Base-by-base conservation (phyloP, 2,888 invertebrate genomes). In the Euclidia mi region DNA sequence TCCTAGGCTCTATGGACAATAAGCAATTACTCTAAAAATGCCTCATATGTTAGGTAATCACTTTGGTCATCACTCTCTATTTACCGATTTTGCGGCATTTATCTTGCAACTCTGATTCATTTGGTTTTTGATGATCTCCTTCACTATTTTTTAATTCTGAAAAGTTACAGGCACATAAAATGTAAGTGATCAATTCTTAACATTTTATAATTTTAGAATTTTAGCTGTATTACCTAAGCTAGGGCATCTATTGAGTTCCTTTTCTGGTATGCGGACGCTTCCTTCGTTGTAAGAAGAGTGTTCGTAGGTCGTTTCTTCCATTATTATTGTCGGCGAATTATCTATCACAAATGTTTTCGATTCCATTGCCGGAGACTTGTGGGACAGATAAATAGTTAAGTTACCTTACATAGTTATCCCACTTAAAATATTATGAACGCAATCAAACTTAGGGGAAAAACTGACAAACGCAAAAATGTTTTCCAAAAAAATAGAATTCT, bases 1-100 rank as follows among this genome's bases (percentile, higher is more conserved):
- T 80, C 56, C 20, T 70, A 40, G 56, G 55, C 25, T 76, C 79
- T 81, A 53, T n/a, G 65, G 49, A 34, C 20, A 25, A 25, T 25
- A 25, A 2, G 4, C 38, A 44, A 32, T 3, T 0, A 32, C 18
- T 17, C 10, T 29, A 14, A 28, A 4, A 20, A 11, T 3, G 2
- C 9, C 2, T 0, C 28, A 12, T 6, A 29, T 31, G 2, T 2
- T 0, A 17, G 10, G 0, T 20, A 4, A 20, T 20, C 6, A 20
- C 6, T 20, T 1, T 20, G 3, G 6, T 20, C 6, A 20, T 1
- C 6, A 1, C 6, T 20, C 20, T 20, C n/a, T 2, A 45, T 11
- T 18, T 35, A 35, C 15, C 35, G 14, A 10, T 31, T 10, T 18
- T 32, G 11, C 15, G 17, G 11, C 31, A 17, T 7, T 28, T 25